These are phyloP conservation scores for Cyclura pinguis DNA, from an alignment of 2,797 vertebrate species.

Conservation along the genomic window DNA sequence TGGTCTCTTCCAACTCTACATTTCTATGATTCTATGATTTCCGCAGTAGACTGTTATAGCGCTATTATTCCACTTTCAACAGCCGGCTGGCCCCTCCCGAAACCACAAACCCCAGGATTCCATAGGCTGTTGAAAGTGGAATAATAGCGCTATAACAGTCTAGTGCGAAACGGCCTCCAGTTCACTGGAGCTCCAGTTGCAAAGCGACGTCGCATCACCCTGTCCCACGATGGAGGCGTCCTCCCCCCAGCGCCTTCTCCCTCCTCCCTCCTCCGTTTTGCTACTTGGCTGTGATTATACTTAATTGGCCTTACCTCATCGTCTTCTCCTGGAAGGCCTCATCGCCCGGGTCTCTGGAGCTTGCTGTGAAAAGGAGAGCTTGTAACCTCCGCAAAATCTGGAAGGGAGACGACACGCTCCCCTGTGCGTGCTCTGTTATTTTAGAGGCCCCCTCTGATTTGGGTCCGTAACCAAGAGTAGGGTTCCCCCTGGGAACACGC, in stretches of 20 bases:
- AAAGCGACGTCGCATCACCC: not conserved
- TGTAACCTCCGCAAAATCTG: accelerated
- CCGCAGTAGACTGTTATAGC: too few species aligned
- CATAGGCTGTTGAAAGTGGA: too few species aligned
- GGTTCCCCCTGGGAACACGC: accelerated
- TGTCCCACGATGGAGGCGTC: not conserved
- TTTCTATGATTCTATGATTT: too few species aligned
- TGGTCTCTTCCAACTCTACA: too few species aligned
- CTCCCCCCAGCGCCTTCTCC: not conserved
- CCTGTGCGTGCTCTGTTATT: not conserved
- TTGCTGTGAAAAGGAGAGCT: not conserved
- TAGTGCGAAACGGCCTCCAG: not conserved
- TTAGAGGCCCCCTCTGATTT: not conserved
- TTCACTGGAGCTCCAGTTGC: not conserved
- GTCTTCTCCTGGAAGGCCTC: not conserved
- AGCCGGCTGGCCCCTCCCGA: too few species aligned
- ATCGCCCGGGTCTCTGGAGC: not conserved
- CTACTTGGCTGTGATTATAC: conserved; percentile 1
- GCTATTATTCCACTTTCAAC: too few species aligned
- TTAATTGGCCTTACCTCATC: conserved; percentile 17
- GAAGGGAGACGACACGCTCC: accelerated
- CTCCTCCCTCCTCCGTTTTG: not conserved
- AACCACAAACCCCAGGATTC: too few species aligned
- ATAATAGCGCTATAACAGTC: too few species aligned
- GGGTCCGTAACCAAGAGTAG: not conserved